These are phyloP conservation scores for Andricus quercusramuli DNA, from an alignment of 2,888 invertebrate species.

Conservation along the genomic window DNA sequence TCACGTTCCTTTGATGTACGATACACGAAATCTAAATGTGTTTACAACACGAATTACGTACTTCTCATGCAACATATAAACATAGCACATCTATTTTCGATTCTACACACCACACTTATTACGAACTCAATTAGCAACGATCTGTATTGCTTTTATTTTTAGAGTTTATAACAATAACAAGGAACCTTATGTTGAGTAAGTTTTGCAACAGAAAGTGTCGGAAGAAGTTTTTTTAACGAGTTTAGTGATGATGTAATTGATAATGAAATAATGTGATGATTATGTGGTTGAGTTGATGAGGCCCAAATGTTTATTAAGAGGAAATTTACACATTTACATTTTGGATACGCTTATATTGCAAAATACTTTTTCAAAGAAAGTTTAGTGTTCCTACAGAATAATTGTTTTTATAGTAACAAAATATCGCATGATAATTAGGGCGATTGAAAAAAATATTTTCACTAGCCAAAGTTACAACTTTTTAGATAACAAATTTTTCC, in stretches of 20 bases:
- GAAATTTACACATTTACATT: too few relatives aligned
- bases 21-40: slow-evolving; percentile 32
- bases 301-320: too few relatives aligned
- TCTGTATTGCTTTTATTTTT: neutral
- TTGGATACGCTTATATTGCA: neutral
- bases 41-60: slow-evolving; percentile 37
- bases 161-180: neutral
- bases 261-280: neutral
- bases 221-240: neutral
- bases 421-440: too few relatives aligned
- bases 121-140: slow-evolving; percentile 25
- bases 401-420: too few relatives aligned
- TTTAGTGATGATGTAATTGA: too few relatives aligned
- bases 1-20: slow-evolving; percentile 44
- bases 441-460: too few relatives aligned
- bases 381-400: too few relatives aligned
- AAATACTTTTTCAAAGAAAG: neutral
- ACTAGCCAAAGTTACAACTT: too few relatives aligned
- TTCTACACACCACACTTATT: slow-evolving; percentile 28
- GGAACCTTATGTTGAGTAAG: neutral
- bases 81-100: slow-evolving; percentile 18
- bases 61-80: slow-evolving; percentile 27
- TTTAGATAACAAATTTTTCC: too few relatives aligned
- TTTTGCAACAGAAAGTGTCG: neutral
- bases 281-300: too few relatives aligned